Evolutionary conservation across 1,140 invertebrate species (phyloP), one percentile per base, ranked within the genome.

Genomic region (Globodera rostochiensis): DNA sequence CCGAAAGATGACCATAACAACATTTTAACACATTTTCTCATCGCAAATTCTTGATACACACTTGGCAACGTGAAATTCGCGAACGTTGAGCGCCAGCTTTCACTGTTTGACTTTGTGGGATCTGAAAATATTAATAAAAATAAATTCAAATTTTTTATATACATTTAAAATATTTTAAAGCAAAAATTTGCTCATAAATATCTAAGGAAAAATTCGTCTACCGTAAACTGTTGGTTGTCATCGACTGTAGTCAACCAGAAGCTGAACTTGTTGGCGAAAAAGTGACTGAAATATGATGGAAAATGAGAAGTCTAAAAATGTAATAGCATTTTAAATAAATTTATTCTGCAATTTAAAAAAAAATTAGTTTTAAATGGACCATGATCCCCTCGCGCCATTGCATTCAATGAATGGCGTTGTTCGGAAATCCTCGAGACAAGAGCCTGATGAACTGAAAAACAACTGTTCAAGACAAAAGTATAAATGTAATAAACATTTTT

Each of bases 221-320:
- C 88, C 81, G 84, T 86, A 77, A 90, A 89, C 88, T 96, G 94
- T 83, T 95, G 92, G 77, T 92, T 90, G 66, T 94, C 93, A 86
- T 98, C 96, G 84, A 99, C 94, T 2, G 95, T 97, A 46, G 96
- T 94, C 87, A 99, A 92, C 97, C 97, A 99, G 92, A 98, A 99
- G 90, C 95, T 97, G 89, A 96, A 94, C 92, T 96, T 95, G 88
- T 98, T 98, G 73, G 96, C 94, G 90, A 96, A 99, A 90, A 97
- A 97, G 89, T 97, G 95, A 91, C 77, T 78, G 50, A 78, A 78
- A 78, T 47, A 69, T 78, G n/a, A 9, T 64, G 64, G 19, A 25
- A 78, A 70, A 53, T 8, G 1, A 8, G 19, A 45, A 64, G 19
- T 57, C 36, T 36, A 36, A 3, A 36, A 36, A 36, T 36, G 36